These are phyloP conservation scores for Pheucticus melanocephalus DNA, from an alignment of 2,113 vertebrate genomes.

Conservation along the genomic window DNA sequence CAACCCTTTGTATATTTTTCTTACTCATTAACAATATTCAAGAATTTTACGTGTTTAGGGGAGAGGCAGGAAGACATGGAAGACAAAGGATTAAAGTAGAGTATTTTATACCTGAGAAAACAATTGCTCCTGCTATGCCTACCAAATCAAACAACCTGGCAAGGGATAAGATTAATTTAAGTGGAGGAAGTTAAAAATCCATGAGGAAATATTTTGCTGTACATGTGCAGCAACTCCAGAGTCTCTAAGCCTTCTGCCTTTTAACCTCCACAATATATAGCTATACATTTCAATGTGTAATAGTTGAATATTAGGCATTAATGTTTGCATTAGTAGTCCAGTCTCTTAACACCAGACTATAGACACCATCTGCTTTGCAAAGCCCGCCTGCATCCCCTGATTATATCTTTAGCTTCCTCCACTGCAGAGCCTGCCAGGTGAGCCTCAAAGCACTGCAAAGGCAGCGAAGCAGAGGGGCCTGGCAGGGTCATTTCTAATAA, in stretches of 20 bases:
- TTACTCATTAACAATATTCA: background rate
- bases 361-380: conserved; percentile 79
- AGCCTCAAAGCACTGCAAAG: conserved; percentile 75
- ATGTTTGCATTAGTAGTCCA: conserved; percentile 71
- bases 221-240: background rate
- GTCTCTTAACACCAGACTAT: conserved; percentile 71
- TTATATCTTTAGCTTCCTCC: conserved; percentile 77
- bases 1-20: background rate
- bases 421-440: conserved; percentile 80
- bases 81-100: background rate
- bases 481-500: conserved; percentile 81
- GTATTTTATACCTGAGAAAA: background rate
- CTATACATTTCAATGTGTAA: conserved; percentile 22
- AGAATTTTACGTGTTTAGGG: background rate
- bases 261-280: conserved; percentile 3
- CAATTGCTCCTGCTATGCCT: background rate
- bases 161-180: background rate
- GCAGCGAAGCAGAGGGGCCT: conserved; percentile 74
- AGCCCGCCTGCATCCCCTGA: conserved; percentile 76
- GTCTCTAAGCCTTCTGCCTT: background rate
- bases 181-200: background rate
- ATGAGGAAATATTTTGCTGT: background rate
- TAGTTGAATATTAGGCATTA: conserved; percentile 64
- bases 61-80: background rate
- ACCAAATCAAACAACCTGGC: background rate